These are phyloP conservation scores for Lagocephalus sceleratus DNA, from an alignment of 2,797 vertebrate genomes.

Conservation along the genomic window DNA sequence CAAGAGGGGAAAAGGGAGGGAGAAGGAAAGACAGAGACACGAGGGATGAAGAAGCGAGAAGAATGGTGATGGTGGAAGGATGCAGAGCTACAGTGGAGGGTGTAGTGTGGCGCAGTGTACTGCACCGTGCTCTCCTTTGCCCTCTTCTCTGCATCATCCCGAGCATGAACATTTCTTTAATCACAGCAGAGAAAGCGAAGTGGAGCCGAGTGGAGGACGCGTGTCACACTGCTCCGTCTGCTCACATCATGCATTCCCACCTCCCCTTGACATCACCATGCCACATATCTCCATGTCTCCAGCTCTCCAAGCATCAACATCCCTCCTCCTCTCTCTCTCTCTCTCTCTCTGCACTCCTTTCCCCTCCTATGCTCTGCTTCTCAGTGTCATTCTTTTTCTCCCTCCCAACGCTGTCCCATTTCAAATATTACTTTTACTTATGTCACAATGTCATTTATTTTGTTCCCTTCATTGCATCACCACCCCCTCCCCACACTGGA, in stretches of 20 bases:
- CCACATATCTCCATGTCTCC: constrained; percentile 44
- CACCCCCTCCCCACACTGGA: constrained; percentile 35
- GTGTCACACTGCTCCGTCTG: constrained; percentile 69
- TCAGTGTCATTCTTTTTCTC: constrained; percentile 44
- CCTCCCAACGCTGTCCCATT: constrained; percentile 42
- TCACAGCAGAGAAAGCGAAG: constrained; percentile 69
- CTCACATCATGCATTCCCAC: constrained; percentile 43
- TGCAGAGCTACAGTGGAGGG: constrained; percentile 52
- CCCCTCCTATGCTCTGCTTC: constrained; percentile 18
- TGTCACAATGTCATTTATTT: constrained; percentile 63
- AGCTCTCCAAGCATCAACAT: constrained; percentile 37
- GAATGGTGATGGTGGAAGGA: constrained; percentile 40
- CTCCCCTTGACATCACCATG: constrained; percentile 17
- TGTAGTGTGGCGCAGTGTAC: constrained; percentile 59
- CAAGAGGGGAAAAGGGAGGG: constrained; percentile 58
- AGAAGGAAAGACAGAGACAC: constrained; percentile 35
- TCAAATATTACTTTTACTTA: constrained; percentile 46
- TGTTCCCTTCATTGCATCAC: constrained; percentile 23
- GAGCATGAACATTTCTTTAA: constrained; percentile 75
- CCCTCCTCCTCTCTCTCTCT: constrained; percentile 8
- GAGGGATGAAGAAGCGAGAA: constrained; percentile 40
- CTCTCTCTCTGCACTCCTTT: constrained; percentile 30
- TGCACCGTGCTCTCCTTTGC: constrained; percentile 61
- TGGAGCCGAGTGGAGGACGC: constrained; percentile 55
- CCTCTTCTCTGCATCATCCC: constrained; percentile 67